phyloP scores from a whole-genome alignment of 2,113 vertebrate species.

The Neotoma lepida region DNA sequence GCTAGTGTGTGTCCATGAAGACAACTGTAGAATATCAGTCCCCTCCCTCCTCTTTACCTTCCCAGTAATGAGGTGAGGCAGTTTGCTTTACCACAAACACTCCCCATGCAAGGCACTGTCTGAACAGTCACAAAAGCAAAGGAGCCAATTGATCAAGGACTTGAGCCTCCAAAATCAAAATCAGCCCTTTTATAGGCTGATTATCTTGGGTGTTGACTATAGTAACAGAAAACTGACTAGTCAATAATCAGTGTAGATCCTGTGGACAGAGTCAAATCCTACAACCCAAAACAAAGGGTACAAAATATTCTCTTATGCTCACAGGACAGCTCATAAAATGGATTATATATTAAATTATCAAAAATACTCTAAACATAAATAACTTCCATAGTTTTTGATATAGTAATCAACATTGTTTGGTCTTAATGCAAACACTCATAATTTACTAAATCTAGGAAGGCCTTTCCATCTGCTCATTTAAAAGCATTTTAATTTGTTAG shows the following conservation, averaged over 20 bases:
- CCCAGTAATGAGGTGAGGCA: not conserved
- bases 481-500: not conserved
- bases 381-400: not conserved
- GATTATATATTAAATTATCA: not conserved
- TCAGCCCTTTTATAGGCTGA: not conserved
- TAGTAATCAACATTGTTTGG: not conserved
- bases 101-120: not conserved
- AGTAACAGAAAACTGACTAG: not conserved
- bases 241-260: not conserved
- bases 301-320: not conserved
- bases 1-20: not conserved
- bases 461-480: not conserved
- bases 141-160: not conserved
- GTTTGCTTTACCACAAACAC: not conserved
- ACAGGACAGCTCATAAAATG: not conserved
- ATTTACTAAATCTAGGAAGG: not conserved
- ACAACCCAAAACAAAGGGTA: not conserved
- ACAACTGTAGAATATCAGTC: not conserved
- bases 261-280: not conserved
- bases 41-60: not conserved
- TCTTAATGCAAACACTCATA: not conserved
- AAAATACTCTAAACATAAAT: not conserved
- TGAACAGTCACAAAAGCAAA: not conserved
- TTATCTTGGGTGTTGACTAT: not conserved
- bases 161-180: not conserved